Evolutionary conservation across 2,113 vertebrate species (phyloP), one percentile per base, ranked within the genome.

Genomic region (Amblyornis subalaris): DNA sequence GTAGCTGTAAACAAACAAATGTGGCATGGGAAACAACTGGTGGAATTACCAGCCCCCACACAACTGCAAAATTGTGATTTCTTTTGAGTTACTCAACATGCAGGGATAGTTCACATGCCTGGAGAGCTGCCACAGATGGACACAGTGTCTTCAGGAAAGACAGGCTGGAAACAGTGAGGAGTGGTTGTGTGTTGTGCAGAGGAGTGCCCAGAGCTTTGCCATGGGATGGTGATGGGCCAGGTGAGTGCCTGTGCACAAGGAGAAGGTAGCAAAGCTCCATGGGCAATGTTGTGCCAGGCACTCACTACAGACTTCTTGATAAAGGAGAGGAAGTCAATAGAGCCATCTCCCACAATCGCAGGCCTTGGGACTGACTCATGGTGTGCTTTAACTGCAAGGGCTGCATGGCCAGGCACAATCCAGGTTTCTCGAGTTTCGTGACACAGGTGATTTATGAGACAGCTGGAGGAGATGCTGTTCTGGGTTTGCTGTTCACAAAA

Each of bases 21-120:
- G 6, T 62, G 38, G 54, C 54, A 42, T 13, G 6, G 51, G 12
- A 38, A 72, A 36, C 23, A 88, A 21, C 2, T 0, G 3, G 18
- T 21, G 21, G 4, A 47, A 69, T 64, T 31, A 42, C 23, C 20
- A 44, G 7, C 14, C 18, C 50, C 23, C 29, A 5, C 6, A 22
- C 26, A 67, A 33, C 44, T 65, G 25, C 23, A 58, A 42, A 65
- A 36, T 5, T 31, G 7, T 48, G 55, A 61, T 73, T 83, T 65
- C 26, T 69, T 70, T 57, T 65, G 19, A 40, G 10, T 84, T 64
- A 51, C 19, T 65, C n/a, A 45, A 19, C 19, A 7, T 20, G 14
- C 18, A 0, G 0, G 12, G 25, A 40, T 47, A 26, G 67, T 29
- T 86, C 48, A 54, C 7, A 2, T 4, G 22, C 12, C 33, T 50